A percentile compares a stretch with the other conserved stretches of the same genome.
These are phyloP conservation scores for Holcopasites calliopsidis DNA, from an alignment of 1,140 invertebrate genomes.

Conservation along the genomic window DNA sequence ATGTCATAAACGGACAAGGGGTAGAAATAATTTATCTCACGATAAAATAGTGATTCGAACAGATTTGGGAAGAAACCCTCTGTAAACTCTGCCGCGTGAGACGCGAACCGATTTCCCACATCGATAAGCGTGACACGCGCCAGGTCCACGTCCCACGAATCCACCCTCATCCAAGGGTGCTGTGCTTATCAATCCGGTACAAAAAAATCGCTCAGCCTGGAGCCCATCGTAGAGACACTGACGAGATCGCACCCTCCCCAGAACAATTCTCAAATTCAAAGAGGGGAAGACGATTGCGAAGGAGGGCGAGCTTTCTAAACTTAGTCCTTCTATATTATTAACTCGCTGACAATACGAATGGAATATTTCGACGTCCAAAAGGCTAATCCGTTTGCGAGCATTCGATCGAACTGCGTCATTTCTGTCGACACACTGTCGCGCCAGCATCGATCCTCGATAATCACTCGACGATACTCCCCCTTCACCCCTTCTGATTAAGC, in stretches of 20 bases:
- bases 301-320: not conserved
- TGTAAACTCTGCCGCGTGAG: too few relatives aligned
- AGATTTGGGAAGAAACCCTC: too few relatives aligned
- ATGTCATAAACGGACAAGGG: too few relatives aligned
- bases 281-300: not conserved
- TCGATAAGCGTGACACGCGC: conserved; percentile 8
- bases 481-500: not conserved
- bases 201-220: conserved; percentile 4
- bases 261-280: not conserved
- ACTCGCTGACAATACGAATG: not conserved
- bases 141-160: conserved; percentile 2
- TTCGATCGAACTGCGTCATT: conserved; percentile 18
- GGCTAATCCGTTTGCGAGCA: not conserved
- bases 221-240: not conserved
- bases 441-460: not conserved
- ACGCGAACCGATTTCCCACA: conserved; percentile 30
- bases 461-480: not conserved
- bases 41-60: too few relatives aligned
- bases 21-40: too few relatives aligned
- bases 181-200: conserved; percentile 10
- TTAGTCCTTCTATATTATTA: not conserved
- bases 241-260: not conserved
- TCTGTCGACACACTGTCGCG: not conserved
- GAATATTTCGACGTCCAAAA: not conserved
- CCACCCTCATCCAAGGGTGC: not conserved